phyloP scores from a whole-genome alignment of 2,113 vertebrate species.

The Scopus umbretta region DNA sequence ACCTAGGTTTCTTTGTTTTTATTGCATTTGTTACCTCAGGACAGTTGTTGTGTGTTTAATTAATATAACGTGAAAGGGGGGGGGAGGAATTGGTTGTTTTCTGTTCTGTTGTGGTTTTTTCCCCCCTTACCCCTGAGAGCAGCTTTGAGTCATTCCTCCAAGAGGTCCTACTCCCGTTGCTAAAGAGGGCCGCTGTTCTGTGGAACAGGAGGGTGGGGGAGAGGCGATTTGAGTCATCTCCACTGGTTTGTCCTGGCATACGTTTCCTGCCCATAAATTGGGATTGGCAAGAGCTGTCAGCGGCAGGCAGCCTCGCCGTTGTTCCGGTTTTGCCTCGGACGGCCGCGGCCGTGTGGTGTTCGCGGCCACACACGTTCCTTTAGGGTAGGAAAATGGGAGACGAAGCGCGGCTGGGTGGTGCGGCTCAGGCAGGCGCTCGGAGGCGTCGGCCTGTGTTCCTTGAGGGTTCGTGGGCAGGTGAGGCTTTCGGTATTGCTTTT shows the following conservation, averaged over 20 bases:
- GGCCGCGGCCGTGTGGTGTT: neutral
- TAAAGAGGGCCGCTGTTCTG: slow-evolving; percentile 65
- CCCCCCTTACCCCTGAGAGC: neutral
- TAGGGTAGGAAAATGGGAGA: neutral
- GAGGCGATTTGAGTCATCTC: slow-evolving; percentile 71
- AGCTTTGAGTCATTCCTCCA: slow-evolving; percentile 69
- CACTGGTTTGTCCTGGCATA: slow-evolving; percentile 72
- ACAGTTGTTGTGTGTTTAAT: neutral
- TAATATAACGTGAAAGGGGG: neutral
- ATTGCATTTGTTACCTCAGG: neutral
- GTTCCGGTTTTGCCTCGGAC: neutral
- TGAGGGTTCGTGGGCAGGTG: neutral
- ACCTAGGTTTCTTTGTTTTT: neutral
- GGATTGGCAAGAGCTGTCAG: slow-evolving; percentile 37
- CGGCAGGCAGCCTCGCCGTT: neutral
- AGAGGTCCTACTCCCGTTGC: slow-evolving; percentile 33
- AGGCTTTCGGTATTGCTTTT: neutral
- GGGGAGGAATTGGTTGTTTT: neutral
- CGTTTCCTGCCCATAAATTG: slow-evolving; percentile 71
- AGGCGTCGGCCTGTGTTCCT: neutral
- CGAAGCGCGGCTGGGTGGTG: neutral
- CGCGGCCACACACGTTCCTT: neutral
- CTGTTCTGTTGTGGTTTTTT: neutral
- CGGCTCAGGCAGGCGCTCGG: neutral
- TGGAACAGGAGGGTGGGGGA: slow-evolving; percentile 59